Percentiles rank a stretch among this genome's conserved stretches.
Evolutionary conservation across 2,113 vertebrate species (phyloP).

Genomic region (Gulo gulo): DNA sequence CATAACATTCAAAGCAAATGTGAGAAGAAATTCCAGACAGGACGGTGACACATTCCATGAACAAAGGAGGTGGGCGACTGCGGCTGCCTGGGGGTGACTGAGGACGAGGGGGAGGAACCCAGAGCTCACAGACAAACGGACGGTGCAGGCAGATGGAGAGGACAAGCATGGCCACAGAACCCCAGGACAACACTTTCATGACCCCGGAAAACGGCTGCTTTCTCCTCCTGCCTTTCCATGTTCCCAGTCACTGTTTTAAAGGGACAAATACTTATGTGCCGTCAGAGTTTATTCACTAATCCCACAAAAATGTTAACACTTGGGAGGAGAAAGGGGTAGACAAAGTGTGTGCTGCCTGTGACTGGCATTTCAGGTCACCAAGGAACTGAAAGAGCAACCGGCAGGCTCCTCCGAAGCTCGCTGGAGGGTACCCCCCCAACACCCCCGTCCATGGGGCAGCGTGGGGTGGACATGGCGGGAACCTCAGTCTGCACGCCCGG

Average conservation of each 20-base stretch:
- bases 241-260: not conserved
- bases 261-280: not conserved
- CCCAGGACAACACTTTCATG: not conserved
- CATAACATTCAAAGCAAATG: not conserved
- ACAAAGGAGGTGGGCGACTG: not conserved
- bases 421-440: not conserved
- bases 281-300: not conserved
- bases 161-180: not conserved
- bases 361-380: not conserved
- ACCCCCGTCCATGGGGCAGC: not conserved
- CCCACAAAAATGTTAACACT: not conserved
- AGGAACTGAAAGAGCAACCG: not conserved
- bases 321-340: not conserved
- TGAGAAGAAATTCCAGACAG: not conserved
- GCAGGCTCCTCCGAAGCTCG: not conserved
- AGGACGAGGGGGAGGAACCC: not conserved
- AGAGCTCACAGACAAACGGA: fast-evolving
- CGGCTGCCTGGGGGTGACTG: not conserved
- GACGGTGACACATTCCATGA: not conserved
- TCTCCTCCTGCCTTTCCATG: too few relatives aligned
- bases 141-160: not conserved
- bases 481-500: fast-evolving
- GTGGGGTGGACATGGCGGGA: fast-evolving
- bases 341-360: not conserved
- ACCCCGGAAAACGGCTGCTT: not conserved